Evolutionary conservation across 2,113 vertebrate genomes (phyloP).

Genomic region (Ciconia stormi): DNA sequence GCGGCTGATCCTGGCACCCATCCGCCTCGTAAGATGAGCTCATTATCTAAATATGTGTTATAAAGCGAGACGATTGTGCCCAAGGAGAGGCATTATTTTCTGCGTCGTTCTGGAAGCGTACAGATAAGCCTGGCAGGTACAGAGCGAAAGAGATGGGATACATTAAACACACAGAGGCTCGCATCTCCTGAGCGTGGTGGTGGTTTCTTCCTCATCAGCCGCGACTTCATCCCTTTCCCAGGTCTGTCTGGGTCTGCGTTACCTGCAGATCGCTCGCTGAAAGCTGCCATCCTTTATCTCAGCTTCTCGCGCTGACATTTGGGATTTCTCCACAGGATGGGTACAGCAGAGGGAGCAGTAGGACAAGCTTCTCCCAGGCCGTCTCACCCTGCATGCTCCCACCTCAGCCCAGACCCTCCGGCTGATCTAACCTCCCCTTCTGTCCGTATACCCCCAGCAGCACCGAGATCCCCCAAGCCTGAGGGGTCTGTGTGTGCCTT

Average conservation of each 20-base stretch:
- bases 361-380: conserved; percentile 33
- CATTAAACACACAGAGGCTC: accelerated
- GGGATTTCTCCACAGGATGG: conserved; percentile 51
- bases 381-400: not conserved
- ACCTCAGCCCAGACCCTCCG: not conserved
- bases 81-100: not conserved
- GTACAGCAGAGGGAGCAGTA: conserved; percentile 69
- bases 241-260: not conserved
- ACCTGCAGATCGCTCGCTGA: not conserved
- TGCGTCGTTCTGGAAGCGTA: accelerated
- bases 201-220: not conserved
- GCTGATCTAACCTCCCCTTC: not conserved
- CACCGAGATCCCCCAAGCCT: accelerated
- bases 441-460: not conserved
- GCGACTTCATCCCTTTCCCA: not conserved
- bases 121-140: not conserved
- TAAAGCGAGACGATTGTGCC: not conserved
- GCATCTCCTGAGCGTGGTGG: not conserved
- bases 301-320: not conserved
- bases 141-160: not conserved
- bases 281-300: not conserved
- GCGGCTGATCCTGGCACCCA: not conserved
- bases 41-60: not conserved
- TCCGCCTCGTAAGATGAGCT: not conserved
- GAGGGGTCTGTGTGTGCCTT: accelerated